Conservation (phyloP, 1,140 invertebrate genomes). For the Luehdorfia chinensis region DNA sequence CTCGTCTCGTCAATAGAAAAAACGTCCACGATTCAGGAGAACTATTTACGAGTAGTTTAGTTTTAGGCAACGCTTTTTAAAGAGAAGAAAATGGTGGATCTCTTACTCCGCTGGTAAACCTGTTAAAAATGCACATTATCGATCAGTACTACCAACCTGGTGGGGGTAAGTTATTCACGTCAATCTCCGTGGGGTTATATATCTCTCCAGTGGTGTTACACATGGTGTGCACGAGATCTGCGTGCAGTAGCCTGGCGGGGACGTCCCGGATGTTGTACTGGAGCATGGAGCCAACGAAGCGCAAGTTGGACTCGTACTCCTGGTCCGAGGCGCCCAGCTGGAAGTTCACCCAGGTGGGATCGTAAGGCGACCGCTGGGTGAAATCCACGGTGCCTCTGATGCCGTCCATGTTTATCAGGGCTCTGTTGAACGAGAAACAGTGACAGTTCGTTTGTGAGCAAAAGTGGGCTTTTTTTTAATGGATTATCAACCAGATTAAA, state of each 20-base stretch:
- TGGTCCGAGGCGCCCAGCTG: slow-evolving; percentile 81
- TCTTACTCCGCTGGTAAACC: too few relatives aligned
- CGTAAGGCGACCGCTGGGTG: slow-evolving; percentile 89
- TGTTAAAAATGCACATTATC: too few relatives aligned
- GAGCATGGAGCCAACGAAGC: slow-evolving; percentile 78
- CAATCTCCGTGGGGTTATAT: slow-evolving; percentile 83
- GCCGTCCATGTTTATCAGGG: slow-evolving; percentile 87
- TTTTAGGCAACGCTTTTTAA: too few relatives aligned
- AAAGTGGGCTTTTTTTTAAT: background rate
- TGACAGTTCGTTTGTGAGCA: background rate
- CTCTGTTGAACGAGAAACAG: slow-evolving; percentile 73
- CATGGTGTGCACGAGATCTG: slow-evolving; percentile 62
- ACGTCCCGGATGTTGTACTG: slow-evolving; percentile 84
- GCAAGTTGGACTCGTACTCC: slow-evolving; percentile 80
- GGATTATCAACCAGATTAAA: too few relatives aligned
- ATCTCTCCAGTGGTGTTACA: slow-evolving; percentile 83
- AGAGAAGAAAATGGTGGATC: too few relatives aligned
- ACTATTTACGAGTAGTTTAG: too few relatives aligned
- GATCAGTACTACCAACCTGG: too few relatives aligned
- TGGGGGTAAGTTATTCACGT: slow-evolving; percentile 78
- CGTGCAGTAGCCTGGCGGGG: slow-evolving; percentile 79
- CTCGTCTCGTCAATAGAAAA: too few relatives aligned
- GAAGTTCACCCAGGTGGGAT: slow-evolving; percentile 89
- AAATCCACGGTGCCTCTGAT: slow-evolving; percentile 89
- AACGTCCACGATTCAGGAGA: too few relatives aligned